Evolutionary conservation across 2,113 vertebrate species (phyloP).

Genomic region (Oncorhynchus tshawytscha): DNA sequence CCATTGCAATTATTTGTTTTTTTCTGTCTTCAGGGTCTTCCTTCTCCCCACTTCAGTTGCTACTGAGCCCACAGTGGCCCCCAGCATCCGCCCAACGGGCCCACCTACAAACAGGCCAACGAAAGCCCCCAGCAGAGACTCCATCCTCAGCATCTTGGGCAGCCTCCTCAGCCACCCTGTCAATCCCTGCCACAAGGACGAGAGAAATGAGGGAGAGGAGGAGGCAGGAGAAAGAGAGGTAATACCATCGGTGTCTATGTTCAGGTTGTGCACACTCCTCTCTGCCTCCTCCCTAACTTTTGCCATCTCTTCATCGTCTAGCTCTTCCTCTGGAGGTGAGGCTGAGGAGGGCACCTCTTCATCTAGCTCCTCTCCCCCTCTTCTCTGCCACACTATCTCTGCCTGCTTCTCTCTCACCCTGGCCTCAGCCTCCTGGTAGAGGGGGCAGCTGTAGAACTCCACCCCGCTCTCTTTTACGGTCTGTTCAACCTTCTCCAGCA

Average conservation of each 20-base stretch:
- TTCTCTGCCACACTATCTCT: slow-evolving; percentile 33
- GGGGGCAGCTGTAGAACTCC: slow-evolving; percentile 53
- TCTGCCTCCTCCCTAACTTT: slow-evolving; percentile 54
- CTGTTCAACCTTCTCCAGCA: slow-evolving; percentile 71
- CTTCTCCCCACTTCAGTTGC: slow-evolving; percentile 72
- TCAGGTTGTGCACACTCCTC: slow-evolving; percentile 41
- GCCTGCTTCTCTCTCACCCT: slow-evolving; percentile 44
- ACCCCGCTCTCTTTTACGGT: slow-evolving; percentile 42
- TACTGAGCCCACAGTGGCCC: slow-evolving; percentile 73
- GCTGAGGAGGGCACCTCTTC: background rate
- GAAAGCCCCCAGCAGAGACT: slow-evolving; percentile 69
- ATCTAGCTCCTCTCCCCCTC: slow-evolving; percentile 6
- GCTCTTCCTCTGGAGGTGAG: background rate
- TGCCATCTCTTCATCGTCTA: slow-evolving; percentile 45
- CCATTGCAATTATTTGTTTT: slow-evolving; percentile 38
- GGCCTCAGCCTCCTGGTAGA: slow-evolving; percentile 55
- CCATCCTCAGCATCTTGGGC: slow-evolving; percentile 56
- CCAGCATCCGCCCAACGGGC: slow-evolving; percentile 61
- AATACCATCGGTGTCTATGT: slow-evolving; percentile 43
- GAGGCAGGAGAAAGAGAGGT: slow-evolving; percentile 32
- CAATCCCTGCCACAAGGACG: slow-evolving; percentile 64
- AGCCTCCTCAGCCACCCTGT: slow-evolving; percentile 55
- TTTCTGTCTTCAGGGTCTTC: slow-evolving; percentile 52
- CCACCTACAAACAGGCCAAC: slow-evolving; percentile 74
- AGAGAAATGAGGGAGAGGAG: slow-evolving; percentile 35